Base-by-base conservation (phyloP, 2,888 invertebrate species). In the Palloptera scutellata region DNA sequence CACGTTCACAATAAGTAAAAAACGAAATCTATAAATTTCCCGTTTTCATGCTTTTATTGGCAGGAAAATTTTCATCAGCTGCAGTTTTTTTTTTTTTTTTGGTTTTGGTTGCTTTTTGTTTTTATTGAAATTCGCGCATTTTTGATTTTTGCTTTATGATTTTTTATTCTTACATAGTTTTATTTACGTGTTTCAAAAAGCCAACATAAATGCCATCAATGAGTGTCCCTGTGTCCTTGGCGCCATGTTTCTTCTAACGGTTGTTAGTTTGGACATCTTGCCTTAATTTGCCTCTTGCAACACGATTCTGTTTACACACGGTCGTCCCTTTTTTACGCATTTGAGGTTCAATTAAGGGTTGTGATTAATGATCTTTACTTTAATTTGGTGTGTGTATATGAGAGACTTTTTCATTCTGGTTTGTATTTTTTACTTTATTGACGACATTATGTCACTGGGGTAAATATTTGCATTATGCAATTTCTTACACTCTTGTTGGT, bases 371-470 rank as follows among this genome's bases (percentile, higher is more conserved):
- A 59, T 61, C 59, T 57, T n/a, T 61, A 48, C 12, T n/a, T 55
- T 19, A 10, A 19, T 20, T 30, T 20, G 19, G 20, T 55, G 3
- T 54, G 8, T 20, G 30, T 30, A 55, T 13, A 1, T 40, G 41
- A 1, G 19, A n/a, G 20, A 6, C 6, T 17, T n/a, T 12, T 30
- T 55, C 40, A 9, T 53, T 62, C n/a, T 61, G 48, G n/a, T 42
- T 58, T 8, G 9, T 40, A 55, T 48, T 57, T 43, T 42, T 52
- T 52, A 1, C 65, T 64, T 45, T 60, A 78, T 80, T 74, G 80
- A 74, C 77, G 77, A 79, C 78, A 74, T 78, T 78, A 77, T 78
- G 78, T 78, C 79, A 72, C 62, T 67, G 67, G 66, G 67, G 69
- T 70, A 75, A 78, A 76, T 75, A 77, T 79, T 77, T 76, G 74